phyloP scores from a whole-genome alignment of 2,888 invertebrate species.

The Drosophila imparisetae region DNA sequence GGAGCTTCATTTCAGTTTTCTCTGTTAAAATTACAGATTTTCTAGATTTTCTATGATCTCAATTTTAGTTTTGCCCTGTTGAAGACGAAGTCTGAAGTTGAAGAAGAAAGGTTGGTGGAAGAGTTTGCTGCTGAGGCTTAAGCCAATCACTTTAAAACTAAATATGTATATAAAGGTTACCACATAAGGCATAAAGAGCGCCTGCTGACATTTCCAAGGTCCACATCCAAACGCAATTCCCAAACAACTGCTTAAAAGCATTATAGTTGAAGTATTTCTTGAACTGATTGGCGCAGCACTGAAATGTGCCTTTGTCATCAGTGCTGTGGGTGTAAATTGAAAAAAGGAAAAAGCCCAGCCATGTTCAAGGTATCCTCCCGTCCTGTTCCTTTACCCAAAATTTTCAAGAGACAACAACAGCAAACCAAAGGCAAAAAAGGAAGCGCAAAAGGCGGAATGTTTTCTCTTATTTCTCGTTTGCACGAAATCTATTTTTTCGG shows the following conservation, averaged over 20 bases:
- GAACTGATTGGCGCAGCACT: slow-evolving; percentile 38
- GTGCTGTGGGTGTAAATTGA: slow-evolving; percentile 43
- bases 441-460: slow-evolving; percentile 55
- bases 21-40: not conserved
- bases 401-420: slow-evolving; percentile 39
- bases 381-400: not conserved
- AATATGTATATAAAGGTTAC: not conserved
- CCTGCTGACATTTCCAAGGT: not conserved
- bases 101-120: not conserved
- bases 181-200: not conserved
- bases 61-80: not conserved
- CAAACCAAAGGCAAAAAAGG: slow-evolving; percentile 34
- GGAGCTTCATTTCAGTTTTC: not conserved
- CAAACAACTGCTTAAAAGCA: slow-evolving; percentile 37
- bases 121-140: not conserved
- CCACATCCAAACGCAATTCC: slow-evolving; percentile 11
- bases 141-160: not conserved
- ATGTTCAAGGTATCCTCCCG: not conserved
- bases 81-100: not conserved
- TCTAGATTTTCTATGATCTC: no score
- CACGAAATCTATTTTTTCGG: slow-evolving; percentile 49
- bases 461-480: slow-evolving; percentile 41
- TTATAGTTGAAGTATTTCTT: slow-evolving; percentile 46
- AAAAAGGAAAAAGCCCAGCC: slow-evolving; percentile 10
- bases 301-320: slow-evolving; percentile 34